Base-by-base conservation (phyloP, 2,113 vertebrate genomes). In the Artemisiospiza belli region DNA sequence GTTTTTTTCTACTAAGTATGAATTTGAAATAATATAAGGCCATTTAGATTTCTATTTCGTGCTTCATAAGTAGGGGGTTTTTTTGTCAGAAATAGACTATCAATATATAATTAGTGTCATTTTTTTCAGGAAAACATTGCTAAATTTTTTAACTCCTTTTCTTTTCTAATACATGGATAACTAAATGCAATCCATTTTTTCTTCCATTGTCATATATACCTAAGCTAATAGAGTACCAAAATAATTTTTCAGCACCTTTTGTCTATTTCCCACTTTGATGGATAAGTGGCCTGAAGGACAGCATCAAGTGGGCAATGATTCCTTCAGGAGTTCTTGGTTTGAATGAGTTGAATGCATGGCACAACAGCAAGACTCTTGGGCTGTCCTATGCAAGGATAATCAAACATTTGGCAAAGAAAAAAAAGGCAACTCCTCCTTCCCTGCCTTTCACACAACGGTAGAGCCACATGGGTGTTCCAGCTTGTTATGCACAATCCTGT, bases 401-500 rank as follows among this genome's bases (percentile, higher is more conserved):
- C 43, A 95, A 43, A 76, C 6, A 76, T 54, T 74, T 82, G 63
- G 55, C 57, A 70, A 83, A 63, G 41, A 59, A 43, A 79, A 72
- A 76, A 37, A 91, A 62, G 46, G 25, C 46, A 88, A 92, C 54
- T 77, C n/a, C 55, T 90, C 51, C 57, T 78, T 95, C 85, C 35
- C 51, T 75, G 52, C n/a, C 43, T 72, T 93, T 82, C 51, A 66
- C 31, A 79, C 63, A 86, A 57, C 27, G 74, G 70, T 61, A 41
- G 55, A 93, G 75, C n/a, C 86, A 93, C 83, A 84, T 3, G 4
- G 83, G 72, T 90, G 33, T 90, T 95, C 58, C 87, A 93, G 94
- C 93, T 83, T 95, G 91, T 96, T 97, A 93, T 54, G 35, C 67
- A 74, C 93, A 91, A 89, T 95, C 88, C 92, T 91, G 86, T 92